Evolutionary conservation across 2,888 invertebrate species (phyloP).

Genomic region (Liopterus haemorrhoidalis): DNA sequence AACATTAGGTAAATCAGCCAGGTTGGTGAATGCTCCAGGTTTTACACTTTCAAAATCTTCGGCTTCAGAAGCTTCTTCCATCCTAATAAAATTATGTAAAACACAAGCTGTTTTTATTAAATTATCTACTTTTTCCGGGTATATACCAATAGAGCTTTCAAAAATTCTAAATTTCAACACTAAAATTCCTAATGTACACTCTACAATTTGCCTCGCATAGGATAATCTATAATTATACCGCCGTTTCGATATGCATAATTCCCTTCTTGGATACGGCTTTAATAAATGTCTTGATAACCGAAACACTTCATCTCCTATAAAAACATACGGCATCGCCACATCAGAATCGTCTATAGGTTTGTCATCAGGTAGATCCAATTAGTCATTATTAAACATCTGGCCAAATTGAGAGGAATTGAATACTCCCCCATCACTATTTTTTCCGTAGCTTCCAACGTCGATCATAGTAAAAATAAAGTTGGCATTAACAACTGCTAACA

Average conservation of each 20-base stretch:
- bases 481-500: conserved; percentile 10
- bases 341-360: conserved; percentile 5
- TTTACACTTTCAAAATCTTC: conserved; percentile 11
- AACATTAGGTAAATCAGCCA: conserved; percentile 7
- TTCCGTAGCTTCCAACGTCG: conserved; percentile 10
- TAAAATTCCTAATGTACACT: conserved; percentile 9
- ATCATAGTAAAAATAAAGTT: conserved; percentile 8
- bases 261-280: conserved; percentile 8
- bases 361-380: conserved; percentile 4
- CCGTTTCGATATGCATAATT: conserved; percentile 3
- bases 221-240: conserved; percentile 8
- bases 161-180: conserved; percentile 10
- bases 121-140: conserved; percentile 8
- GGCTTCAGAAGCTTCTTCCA: conserved; percentile 2
- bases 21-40: conserved; percentile 4
- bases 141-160: conserved; percentile 3
- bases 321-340: conserved; percentile 6
- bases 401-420: conserved; percentile 9
- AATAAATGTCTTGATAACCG: conserved; percentile 10
- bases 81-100: conserved; percentile 7
- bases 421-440: conserved; percentile 10
- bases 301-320: conserved; percentile 10
- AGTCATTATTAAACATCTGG: conserved; percentile 1
- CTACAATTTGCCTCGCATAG: conserved; percentile 11
- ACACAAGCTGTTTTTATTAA: conserved; percentile 11